Base-by-base conservation (phyloP, 2,113 vertebrate species). In the Empidonax traillii region DNA sequence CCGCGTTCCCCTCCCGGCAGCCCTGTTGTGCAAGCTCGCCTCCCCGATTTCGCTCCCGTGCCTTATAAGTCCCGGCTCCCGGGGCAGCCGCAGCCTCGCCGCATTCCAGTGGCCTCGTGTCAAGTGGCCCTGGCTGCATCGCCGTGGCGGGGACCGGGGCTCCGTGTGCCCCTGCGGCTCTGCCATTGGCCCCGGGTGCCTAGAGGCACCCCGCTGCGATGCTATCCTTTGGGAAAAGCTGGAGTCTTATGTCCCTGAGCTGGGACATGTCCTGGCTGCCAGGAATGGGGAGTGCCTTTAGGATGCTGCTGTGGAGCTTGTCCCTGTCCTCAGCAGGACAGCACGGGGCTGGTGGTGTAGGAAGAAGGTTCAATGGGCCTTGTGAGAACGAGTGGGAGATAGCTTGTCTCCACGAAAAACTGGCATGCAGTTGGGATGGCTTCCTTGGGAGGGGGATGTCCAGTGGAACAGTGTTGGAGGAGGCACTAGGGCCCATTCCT, bases 31-130 rank as follows among this genome's bases (percentile, higher is more conserved):
- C 35, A 31, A 68, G 72, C 76, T 89, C 3, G 6, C 58, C 41
- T 86, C 87, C 61, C 62, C 3, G 65, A 39, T 91, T 52, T 66
- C 17, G 35, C 84, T 97, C 65, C 89, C 2, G 86, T 75, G 85
- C 98, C 97, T 98, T 98, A 97, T 98, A 98, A 98, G 98, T 98
- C 97, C 97, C 1, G 93, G 89, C 79, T 97, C 85, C 72, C 1
- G 9, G 77, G 43, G 75, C 94, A 83, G 93, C 35, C 10, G 85
- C 95, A 83, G 93, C 30, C 9, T 76, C 89, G 3, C 95, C 4
- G 91, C 97, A 97, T 98, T 98, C 98, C 98, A 96, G 96, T 67
- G 4, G 35, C 47, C 97, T 98, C 8, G 4, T 58, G 84, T 98
- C 98, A 97, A 97, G 96, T 91, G 88, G 95, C 88, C 68, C 72